Evolutionary conservation across 2,888 invertebrate genomes (phyloP), one percentile per base, ranked within the genome.

Genomic region (Drosophila paracracens): DNA sequence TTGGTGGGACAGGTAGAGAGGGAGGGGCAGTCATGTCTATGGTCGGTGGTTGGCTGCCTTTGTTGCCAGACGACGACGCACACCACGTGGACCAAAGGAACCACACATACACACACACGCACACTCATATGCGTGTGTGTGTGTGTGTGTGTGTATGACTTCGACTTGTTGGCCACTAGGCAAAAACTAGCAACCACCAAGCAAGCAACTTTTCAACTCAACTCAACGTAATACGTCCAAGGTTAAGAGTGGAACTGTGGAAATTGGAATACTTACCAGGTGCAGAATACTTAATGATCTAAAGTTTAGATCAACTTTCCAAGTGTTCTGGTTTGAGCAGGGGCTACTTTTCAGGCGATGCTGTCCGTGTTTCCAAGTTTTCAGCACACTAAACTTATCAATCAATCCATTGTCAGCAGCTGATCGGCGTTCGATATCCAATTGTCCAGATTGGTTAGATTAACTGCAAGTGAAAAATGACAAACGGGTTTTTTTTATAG

Each of bases 1-100:
- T 2, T 27, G n/a, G 25, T 8, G 50, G 8, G 31, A 25, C 8
- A 46, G 25, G 8, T 46, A 16, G 52, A 33, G 31, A 4, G 38
- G 27, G 27, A 18, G 10, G 16, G 48, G 35, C 38, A 52, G 40
- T 46, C 68, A 70, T 54, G 51, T 52, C 76, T 62, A 31, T 67
- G 57, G 36, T 50, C 67, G 76, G 76, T 79, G 85, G 88, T 88
- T 83, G 80, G 76, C 82, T 83, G 63, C 72, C 36, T n/a, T 66
- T 68, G 74, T 51, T 79, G 76, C 70, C 82, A 88, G 67, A 81
- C 82, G 67, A 78, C 73, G 74, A 71, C 73, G 64, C n/a, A 38
- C 76, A 85, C 73, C 88, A 88, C 88, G 70, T 83, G 84, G 82
- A 75, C 64, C 53, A 61, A 61, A 43, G 54, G 40, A 63, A 50